Percentiles rank a stretch among this genome's conserved stretches.
These are phyloP conservation scores for Micropterix aruncella DNA, from an alignment of 2,888 invertebrate species.

Conservation along the genomic window DNA sequence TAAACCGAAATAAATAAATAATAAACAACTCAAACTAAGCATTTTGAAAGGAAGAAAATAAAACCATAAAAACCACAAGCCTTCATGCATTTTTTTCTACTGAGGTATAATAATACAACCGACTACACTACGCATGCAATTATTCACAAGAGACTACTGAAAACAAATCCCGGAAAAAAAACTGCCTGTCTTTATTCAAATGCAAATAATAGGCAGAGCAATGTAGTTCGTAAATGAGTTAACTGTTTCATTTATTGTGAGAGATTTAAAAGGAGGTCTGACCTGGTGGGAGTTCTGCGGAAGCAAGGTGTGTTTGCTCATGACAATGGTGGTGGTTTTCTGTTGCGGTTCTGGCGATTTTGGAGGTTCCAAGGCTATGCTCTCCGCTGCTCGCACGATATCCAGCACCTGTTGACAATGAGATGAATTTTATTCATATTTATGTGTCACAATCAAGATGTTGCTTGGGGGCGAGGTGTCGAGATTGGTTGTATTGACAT, in stretches of 20 bases:
- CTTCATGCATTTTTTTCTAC: no score
- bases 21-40: no score
- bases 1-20: no score
- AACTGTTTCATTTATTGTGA: neutral
- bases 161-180: no score
- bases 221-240: no score
- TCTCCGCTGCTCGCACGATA: slow-evolving; percentile 80
- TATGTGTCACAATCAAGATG: neutral
- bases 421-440: neutral
- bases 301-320: slow-evolving; percentile 85
- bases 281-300: slow-evolving; percentile 43
- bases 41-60: no score
- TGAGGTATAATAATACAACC: no score
- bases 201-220: no score
- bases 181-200: no score
- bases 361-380: slow-evolving; percentile 58
- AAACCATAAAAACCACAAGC: no score
- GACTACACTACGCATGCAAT: no score
- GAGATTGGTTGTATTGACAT: neutral
- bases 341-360: slow-evolving; percentile 60
- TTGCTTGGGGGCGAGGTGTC: neutral
- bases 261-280: slow-evolving; percentile 19
- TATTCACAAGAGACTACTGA: no score
- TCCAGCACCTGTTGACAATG: slow-evolving; percentile 54
- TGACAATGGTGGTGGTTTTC: slow-evolving; percentile 86